phyloP scores from a whole-genome alignment of 2,888 invertebrate species.

The Epistrophe grossulariae region DNA sequence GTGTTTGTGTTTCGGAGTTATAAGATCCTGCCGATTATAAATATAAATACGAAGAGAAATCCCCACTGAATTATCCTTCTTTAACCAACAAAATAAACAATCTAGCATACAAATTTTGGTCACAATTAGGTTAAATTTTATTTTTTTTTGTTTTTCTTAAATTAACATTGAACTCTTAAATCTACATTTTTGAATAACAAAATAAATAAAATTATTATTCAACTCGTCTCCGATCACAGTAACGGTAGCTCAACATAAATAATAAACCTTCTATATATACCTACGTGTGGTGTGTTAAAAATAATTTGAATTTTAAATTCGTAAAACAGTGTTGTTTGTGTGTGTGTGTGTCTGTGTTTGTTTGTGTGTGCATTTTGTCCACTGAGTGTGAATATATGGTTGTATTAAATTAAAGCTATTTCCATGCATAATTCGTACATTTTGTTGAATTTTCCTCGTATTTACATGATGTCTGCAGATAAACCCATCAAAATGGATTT shows the following conservation, averaged over 20 bases:
- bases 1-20: neutral
- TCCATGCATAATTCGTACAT: constrained; percentile 68
- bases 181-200: constrained; percentile 27
- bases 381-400: constrained; percentile 11
- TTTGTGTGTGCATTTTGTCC: neutral
- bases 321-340: constrained; percentile 24
- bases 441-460: constrained; percentile 39
- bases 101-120: neutral
- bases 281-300: neutral
- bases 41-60: neutral
- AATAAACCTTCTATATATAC: constrained; percentile 27
- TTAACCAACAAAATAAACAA: neutral
- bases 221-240: constrained; percentile 65
- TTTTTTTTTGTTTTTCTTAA: constrained; percentile 22
- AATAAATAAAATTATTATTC: constrained; percentile 46
- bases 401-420: constrained; percentile 68
- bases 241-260: constrained; percentile 63
- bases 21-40: neutral
- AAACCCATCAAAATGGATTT: neutral
- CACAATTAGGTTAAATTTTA: constrained; percentile 4
- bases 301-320: constrained; percentile 72
- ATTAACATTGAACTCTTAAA: constrained; percentile 39
- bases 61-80: neutral
- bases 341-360: neutral
- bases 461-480: constrained; percentile 57